These are phyloP conservation scores for Dufourea novaeangliae DNA, from an alignment of 1,140 invertebrate species.

Conservation along the genomic window DNA sequence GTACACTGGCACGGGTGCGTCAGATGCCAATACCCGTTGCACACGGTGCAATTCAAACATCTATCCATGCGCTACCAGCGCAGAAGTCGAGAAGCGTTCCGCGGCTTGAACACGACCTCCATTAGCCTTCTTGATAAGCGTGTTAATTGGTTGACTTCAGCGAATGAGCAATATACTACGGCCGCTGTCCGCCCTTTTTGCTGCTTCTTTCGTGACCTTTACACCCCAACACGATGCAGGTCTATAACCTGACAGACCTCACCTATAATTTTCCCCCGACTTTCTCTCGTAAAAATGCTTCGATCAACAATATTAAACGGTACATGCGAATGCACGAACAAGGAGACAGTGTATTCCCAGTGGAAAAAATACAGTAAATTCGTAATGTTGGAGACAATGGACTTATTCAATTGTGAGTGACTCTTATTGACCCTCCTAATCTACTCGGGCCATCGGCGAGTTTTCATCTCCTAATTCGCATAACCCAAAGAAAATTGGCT, in stretches of 20 bases:
- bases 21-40: constrained; percentile 35
- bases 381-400: too few species aligned
- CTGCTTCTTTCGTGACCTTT: constrained; percentile 1
- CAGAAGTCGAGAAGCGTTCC: constrained; percentile 65
- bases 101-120: constrained; percentile 65
- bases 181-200: constrained; percentile 17
- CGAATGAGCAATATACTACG: constrained; percentile 38
- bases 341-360: too few species aligned
- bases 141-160: constrained; percentile 67
- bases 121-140: constrained; percentile 70
- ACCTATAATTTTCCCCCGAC: constrained; percentile 17
- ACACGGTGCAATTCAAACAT: constrained; percentile 33
- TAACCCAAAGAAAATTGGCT: too few species aligned
- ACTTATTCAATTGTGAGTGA: too few species aligned
- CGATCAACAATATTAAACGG: background rate
- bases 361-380: too few species aligned
- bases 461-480: too few species aligned
- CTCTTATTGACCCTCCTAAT: too few species aligned
- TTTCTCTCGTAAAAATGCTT: background rate
- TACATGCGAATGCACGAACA: background rate
- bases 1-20: background rate
- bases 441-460: too few species aligned
- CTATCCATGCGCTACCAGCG: constrained; percentile 44
- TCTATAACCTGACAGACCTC: background rate
- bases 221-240: background rate